A percentile compares a stretch with the other conserved stretches of the same genome.
Evolutionary conservation across 2,888 invertebrate genomes (phyloP).

Genomic region (Luperina nickerlii): DNA sequence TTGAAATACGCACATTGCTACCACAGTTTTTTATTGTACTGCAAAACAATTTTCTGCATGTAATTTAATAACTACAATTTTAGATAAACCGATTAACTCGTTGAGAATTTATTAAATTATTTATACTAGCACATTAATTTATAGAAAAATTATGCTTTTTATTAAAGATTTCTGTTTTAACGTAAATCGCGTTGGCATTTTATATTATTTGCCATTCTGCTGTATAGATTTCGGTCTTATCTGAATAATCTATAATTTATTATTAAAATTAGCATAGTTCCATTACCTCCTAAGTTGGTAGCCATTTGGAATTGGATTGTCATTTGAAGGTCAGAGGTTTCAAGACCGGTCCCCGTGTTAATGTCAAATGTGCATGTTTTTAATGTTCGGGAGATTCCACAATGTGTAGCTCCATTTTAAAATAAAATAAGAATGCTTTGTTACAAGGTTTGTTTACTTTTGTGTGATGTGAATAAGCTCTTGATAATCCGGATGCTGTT

Average conservation of each 20-base stretch:
- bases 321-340: conserved; percentile 50
- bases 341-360: conserved; percentile 47
- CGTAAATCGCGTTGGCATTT: conserved; percentile 18
- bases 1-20: conserved; percentile 32
- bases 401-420: conserved; percentile 1
- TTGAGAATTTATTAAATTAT: conserved; percentile 21
- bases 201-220: conserved; percentile 6
- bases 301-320: conserved; percentile 54
- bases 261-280: conserved; percentile 31
- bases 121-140: not conserved
- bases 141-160: not conserved
- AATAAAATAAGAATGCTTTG: conserved; percentile 16
- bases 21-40: conserved; percentile 33
- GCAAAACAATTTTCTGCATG: conserved; percentile 29
- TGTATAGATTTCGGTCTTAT: conserved; percentile 40
- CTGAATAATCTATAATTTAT: conserved; percentile 35
- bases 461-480: not conserved
- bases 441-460: conserved; percentile 24
- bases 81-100: conserved; percentile 21
- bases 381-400: conserved; percentile 45
- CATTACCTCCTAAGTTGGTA: conserved; percentile 22
- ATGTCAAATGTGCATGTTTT: conserved; percentile 45
- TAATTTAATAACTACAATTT: conserved; percentile 33
- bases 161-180: conserved; percentile 15
- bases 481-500: not conserved